These are phyloP conservation scores for Mugil cephalus DNA, from an alignment of 2,113 vertebrate species.

Conservation along the genomic window DNA sequence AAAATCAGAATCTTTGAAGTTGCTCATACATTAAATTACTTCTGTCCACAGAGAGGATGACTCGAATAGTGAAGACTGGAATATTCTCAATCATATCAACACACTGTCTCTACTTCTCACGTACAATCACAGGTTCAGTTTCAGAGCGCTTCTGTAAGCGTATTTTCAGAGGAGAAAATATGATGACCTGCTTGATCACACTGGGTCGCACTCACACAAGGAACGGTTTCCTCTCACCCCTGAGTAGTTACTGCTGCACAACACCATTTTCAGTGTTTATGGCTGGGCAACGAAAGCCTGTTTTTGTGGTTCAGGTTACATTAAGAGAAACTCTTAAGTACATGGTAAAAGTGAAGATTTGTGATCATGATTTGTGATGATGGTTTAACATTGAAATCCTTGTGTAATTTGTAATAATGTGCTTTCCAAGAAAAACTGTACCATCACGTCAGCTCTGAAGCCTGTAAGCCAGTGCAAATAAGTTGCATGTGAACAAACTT, in stretches of 20 bases:
- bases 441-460: background rate
- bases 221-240: too few species aligned
- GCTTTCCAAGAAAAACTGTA: background rate
- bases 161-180: too few species aligned
- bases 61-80: background rate
- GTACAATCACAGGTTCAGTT: too few species aligned
- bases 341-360: background rate
- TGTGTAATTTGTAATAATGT: background rate
- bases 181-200: too few species aligned
- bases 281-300: too few species aligned
- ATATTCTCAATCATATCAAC: background rate
- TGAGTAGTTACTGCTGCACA: too few species aligned
- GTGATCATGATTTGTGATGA: background rate
- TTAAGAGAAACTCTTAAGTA: background rate
- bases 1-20: background rate
- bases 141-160: too few species aligned
- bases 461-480: background rate
- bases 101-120: too few species aligned
- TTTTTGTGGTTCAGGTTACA: background rate
- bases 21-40: background rate
- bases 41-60: background rate
- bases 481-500: background rate
- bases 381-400: background rate
- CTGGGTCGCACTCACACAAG: too few species aligned
- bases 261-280: too few species aligned